Evolutionary conservation across 1,140 invertebrate species (phyloP).

Genomic region (Cephus cinctus): DNA sequence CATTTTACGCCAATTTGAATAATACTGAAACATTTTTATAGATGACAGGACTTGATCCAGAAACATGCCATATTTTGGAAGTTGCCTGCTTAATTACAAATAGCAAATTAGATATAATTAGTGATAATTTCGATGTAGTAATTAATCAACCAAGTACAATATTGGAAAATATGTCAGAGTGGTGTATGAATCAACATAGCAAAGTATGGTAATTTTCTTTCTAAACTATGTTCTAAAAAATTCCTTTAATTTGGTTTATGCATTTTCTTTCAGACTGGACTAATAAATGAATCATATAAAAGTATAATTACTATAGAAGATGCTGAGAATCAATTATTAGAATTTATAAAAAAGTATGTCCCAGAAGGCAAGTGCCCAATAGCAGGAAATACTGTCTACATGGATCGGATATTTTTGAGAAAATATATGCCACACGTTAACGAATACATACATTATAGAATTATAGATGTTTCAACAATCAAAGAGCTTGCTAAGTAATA

Average conservation of each 20-base stretch:
- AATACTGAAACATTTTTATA: conserved; percentile 23
- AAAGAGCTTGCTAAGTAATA: conserved; percentile 78
- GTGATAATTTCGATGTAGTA: conserved; percentile 75
- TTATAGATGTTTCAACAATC: conserved; percentile 88
- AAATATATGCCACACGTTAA: conserved; percentile 76
- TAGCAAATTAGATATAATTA: conserved; percentile 74
- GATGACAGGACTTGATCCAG: conserved; percentile 67
- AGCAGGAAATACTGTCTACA: conserved; percentile 87
- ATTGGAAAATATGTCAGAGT: conserved; percentile 77
- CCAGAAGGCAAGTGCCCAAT: conserved; percentile 66
- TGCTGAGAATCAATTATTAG: conserved; percentile 72
- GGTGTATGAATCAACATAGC: conserved; percentile 78
- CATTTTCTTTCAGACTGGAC: conserved; percentile 66
- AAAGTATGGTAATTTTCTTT: conserved; percentile 54
- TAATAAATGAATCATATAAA: conserved; percentile 68
- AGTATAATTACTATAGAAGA: conserved; percentile 66
- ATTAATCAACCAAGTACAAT: conserved; percentile 77
- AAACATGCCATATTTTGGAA: conserved; percentile 82
- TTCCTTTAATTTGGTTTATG: conserved; percentile 12
- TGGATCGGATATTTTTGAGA: conserved; percentile 77
- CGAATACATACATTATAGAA: conserved; percentile 86
- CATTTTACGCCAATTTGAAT: conserved; percentile 3
- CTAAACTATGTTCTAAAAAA: not conserved
- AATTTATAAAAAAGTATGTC: conserved; percentile 73
- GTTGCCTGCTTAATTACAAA: conserved; percentile 88